Evolutionary conservation across 2,888 invertebrate genomes (phyloP).

Genomic region (Sialis fuliginosa): DNA sequence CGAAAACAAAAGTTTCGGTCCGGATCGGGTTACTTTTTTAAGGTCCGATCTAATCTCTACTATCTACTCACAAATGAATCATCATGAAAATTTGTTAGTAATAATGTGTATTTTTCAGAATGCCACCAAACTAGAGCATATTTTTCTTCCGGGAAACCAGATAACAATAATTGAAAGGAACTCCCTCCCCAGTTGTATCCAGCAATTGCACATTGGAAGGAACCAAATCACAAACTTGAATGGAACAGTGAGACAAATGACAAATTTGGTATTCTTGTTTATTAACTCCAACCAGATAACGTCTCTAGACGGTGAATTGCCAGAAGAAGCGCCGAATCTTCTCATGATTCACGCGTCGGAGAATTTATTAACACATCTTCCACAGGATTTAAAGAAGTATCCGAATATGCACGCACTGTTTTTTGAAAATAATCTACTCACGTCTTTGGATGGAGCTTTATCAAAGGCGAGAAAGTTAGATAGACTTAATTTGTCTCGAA

Average conservation of each 20-base stretch:
- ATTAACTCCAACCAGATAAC: slow-evolving; percentile 60
- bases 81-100: slow-evolving; percentile 5
- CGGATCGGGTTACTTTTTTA: no score
- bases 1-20: no score
- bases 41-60: no score
- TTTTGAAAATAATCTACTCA: slow-evolving; percentile 53
- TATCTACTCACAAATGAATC: neutral
- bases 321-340: slow-evolving; percentile 44
- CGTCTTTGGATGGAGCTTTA: slow-evolving; percentile 50
- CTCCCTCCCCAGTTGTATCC: slow-evolving; percentile 48
- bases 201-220: slow-evolving; percentile 54
- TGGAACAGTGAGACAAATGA: slow-evolving; percentile 56
- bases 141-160: slow-evolving; percentile 58
- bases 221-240: slow-evolving; percentile 57
- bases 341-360: slow-evolving; percentile 54
- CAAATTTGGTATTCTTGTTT: slow-evolving; percentile 58
- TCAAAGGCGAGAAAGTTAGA: slow-evolving; percentile 47
- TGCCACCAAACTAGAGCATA: slow-evolving; percentile 42
- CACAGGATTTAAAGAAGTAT: slow-evolving; percentile 51
- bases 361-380: slow-evolving; percentile 52
- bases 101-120: slow-evolving; percentile 23
- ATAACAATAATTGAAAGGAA: slow-evolving; percentile 54
- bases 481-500: slow-evolving; percentile 50
- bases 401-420: slow-evolving; percentile 51
- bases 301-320: slow-evolving; percentile 58